phyloP scores from a whole-genome alignment of 2,113 vertebrate species.

The Crotalus helleri region DNA sequence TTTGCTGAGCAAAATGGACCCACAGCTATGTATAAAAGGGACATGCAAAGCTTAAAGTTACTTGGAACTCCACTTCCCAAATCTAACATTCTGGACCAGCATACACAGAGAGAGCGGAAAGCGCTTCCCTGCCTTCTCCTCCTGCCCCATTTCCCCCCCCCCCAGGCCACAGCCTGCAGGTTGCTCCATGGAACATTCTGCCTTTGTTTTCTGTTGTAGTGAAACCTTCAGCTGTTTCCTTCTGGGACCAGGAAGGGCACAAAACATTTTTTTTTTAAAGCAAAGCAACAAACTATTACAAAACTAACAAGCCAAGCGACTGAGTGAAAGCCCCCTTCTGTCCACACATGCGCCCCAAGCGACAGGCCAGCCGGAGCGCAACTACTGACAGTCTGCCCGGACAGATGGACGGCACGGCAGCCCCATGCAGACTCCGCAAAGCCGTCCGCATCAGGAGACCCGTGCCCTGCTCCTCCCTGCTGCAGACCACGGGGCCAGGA shows the following conservation, averaged over 20 bases:
- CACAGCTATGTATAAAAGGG: background rate
- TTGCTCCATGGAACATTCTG: conserved; percentile 41
- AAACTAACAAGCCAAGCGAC: conserved; percentile 60
- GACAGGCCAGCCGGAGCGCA: conserved; percentile 58
- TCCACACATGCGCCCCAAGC: conserved; percentile 49
- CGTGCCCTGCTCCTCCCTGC: background rate
- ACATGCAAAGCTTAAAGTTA: background rate
- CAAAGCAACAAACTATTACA: conserved; percentile 60
- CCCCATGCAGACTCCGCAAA: conserved; percentile 26
- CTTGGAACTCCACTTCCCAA: background rate
- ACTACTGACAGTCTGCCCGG: conserved; percentile 11
- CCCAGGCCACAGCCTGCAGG: conserved; percentile 6
- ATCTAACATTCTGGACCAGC: background rate
- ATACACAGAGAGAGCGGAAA: background rate
- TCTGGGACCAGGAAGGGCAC: conserved; percentile 73
- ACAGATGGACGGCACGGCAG: conserved; percentile 16
- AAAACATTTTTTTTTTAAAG: conserved; percentile 62
- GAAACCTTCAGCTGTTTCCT: conserved; percentile 67
- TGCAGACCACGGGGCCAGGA: conserved; percentile 21
- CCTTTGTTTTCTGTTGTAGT: conserved; percentile 78
- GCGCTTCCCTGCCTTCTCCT: background rate
- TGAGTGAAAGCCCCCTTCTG: conserved; percentile 51
- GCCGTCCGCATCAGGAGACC: background rate
- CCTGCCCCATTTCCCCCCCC: background rate
- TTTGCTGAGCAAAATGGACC: background rate